Evolutionary conservation across 2,888 invertebrate genomes (phyloP).

Genomic region (Dryococelus australis): DNA sequence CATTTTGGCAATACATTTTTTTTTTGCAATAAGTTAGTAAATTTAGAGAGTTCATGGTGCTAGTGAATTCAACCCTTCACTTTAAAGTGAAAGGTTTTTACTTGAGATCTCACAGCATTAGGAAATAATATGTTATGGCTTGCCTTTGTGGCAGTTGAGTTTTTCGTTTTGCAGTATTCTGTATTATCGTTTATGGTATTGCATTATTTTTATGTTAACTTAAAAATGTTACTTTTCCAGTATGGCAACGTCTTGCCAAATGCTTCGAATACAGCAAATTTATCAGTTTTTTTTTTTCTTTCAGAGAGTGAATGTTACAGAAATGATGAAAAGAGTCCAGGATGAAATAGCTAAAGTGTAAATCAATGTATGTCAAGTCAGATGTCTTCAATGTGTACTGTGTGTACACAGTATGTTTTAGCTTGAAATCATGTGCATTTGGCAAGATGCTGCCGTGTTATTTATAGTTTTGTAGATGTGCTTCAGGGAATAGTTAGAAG

Average conservation of each 20-base stretch:
- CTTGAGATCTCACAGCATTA: too few species aligned
- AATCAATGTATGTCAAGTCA: too few species aligned
- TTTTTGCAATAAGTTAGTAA: too few species aligned
- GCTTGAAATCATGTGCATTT: background rate
- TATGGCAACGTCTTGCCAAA: background rate
- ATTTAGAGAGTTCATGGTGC: too few species aligned
- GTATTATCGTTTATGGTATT: background rate
- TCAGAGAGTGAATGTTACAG: background rate
- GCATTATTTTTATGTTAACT: background rate
- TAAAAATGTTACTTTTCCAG: background rate
- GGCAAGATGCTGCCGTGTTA: background rate
- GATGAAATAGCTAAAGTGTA: too few species aligned
- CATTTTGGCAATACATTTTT: too few species aligned
- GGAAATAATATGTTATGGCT: background rate
- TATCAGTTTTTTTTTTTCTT: background rate
- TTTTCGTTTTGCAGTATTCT: background rate
- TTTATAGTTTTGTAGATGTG: background rate
- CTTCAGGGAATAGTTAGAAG: background rate
- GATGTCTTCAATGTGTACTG: too few species aligned
- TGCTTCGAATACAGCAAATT: background rate
- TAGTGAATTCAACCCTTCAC: too few species aligned
- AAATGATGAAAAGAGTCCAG: too few species aligned
- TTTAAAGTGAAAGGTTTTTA: too few species aligned
- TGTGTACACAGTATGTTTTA: too few species aligned
- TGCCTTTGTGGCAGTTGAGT: background rate